Evolutionary conservation across 2,797 vertebrate genomes (phyloP).

Genomic region (Sciurus carolinensis): DNA sequence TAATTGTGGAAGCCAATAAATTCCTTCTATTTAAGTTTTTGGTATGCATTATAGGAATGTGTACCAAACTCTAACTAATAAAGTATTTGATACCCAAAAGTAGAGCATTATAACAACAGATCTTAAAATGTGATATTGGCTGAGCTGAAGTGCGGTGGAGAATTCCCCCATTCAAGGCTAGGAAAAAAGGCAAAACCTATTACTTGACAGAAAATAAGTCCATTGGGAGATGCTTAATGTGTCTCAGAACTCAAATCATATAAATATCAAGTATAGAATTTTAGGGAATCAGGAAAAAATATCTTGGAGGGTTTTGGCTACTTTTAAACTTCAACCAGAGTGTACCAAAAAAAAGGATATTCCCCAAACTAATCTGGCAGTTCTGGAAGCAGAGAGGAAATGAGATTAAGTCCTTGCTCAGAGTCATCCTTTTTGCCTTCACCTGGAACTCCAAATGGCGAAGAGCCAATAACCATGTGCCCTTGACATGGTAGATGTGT

Average conservation of each 20-base stretch:
- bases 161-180: not conserved
- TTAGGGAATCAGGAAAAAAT: not conserved
- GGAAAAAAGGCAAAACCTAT: not conserved
- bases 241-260: not conserved
- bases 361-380: not conserved
- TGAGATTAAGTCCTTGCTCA: not conserved
- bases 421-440: not conserved
- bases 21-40: not conserved
- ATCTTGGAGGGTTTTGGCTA: not conserved
- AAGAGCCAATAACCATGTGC: not conserved
- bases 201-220: not conserved
- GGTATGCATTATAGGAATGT: not conserved
- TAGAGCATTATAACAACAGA: not conserved
- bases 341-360: not conserved
- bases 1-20: not conserved
- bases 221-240: not conserved
- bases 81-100: not conserved
- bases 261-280: conserved; percentile 18
- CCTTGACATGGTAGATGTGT: not conserved
- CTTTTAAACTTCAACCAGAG: not conserved
- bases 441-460: not conserved
- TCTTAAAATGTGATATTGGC: conserved; percentile 18
- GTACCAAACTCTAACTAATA: not conserved
- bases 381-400: not conserved
- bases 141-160: not conserved